Conservation (phyloP, 2,113 vertebrate species). For the Casuarius casuarius region DNA sequence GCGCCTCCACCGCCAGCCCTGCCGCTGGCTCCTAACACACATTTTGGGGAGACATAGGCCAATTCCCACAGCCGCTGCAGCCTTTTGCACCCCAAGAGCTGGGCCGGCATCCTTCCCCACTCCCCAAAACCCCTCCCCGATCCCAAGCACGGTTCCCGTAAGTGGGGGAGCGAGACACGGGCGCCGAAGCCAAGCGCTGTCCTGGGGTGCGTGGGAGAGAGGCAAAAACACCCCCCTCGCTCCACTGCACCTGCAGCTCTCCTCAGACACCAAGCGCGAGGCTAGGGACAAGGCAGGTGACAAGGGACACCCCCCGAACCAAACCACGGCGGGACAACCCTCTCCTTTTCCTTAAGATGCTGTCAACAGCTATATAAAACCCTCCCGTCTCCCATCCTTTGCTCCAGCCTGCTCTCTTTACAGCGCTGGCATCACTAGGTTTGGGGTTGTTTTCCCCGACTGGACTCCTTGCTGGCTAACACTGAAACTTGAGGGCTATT, state of each 20-base stretch:
- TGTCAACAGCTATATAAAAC: accelerated
- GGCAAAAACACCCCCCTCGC: not conserved
- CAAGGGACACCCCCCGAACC: not conserved
- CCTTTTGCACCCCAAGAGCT: not conserved
- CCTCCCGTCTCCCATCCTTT: not conserved
- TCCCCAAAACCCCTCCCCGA: not conserved
- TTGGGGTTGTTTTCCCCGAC: not conserved
- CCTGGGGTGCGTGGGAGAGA: not conserved
- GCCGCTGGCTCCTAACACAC: not conserved
- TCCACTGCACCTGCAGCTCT: not conserved
- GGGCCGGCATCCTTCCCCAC: not conserved
- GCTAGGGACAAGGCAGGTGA: not conserved
- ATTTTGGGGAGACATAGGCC: no score
- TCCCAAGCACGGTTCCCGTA: not conserved
- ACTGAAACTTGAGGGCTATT: not conserved
- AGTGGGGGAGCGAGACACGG: accelerated
- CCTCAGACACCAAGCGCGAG: accelerated
- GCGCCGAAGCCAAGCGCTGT: not conserved
- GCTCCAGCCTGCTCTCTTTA: not conserved
- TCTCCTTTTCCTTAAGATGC: not conserved
- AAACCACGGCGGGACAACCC: accelerated
- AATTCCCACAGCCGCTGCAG: not conserved
- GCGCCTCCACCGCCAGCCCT: not conserved
- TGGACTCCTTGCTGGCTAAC: not conserved
- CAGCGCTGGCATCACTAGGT: not conserved